Percentiles rank a stretch among this genome's conserved stretches.
Conservation (phyloP, 1,140 invertebrate genomes). For the Heliothis subflexa region DNA sequence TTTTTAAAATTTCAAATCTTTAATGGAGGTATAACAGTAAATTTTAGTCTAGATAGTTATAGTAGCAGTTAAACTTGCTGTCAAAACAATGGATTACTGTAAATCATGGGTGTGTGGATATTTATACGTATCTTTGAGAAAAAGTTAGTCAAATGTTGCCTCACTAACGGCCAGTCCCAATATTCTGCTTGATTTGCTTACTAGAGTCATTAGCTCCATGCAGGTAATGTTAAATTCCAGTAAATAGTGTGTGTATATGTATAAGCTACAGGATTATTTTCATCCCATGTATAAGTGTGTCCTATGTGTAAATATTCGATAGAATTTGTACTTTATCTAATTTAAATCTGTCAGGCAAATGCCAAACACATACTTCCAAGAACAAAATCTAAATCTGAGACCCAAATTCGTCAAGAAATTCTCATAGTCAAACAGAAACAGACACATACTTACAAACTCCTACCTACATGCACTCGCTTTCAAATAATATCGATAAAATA, state of each 20-base stretch:
- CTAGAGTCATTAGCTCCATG: too few species aligned
- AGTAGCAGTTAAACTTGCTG: neutral
- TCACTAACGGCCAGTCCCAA: neutral
- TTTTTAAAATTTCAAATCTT: slow-evolving; percentile 24
- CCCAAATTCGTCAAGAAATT: neutral
- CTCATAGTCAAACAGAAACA: slow-evolving; percentile 42
- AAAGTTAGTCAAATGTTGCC: neutral
- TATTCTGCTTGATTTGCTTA: neutral
- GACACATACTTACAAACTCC: neutral
- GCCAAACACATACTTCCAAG: too few species aligned
- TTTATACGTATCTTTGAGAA: neutral
- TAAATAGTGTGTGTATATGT: too few species aligned
- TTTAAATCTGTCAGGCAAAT: too few species aligned
- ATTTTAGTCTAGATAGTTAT: slow-evolving; percentile 2
- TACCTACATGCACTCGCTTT: slow-evolving; percentile 8
- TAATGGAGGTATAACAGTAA: slow-evolving; percentile 11
- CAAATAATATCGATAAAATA: slow-evolving; percentile 33
- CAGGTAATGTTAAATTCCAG: too few species aligned
- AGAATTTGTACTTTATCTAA: too few species aligned
- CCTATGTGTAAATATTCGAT: too few species aligned
- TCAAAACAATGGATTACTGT: slow-evolving; percentile 41
- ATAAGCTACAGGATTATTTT: too few species aligned
- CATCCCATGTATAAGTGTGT: too few species aligned
- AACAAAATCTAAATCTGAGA: too few species aligned
- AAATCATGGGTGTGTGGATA: too few species aligned